Base-by-base conservation (phyloP, 2,797 vertebrate species). In the Aselliscus stoliczkanus region DNA sequence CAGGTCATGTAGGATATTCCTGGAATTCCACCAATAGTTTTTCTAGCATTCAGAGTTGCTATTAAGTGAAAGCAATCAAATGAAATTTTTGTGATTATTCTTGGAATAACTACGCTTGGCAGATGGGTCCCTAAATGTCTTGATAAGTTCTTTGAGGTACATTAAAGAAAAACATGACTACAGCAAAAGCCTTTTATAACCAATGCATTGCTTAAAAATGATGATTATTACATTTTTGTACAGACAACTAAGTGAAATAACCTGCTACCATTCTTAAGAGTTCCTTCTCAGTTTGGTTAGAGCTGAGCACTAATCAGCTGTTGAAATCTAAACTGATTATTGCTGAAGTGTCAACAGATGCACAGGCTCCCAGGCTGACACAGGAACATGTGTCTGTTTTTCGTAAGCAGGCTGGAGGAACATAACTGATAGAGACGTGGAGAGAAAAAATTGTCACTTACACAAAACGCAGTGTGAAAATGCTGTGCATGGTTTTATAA, bases 271-370 rank as follows among this genome's bases (percentile, higher is more conserved):
- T 98, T 98, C 96, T 96, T 96, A 97, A 96, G 91, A 97, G 94
- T 95, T 97, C 94, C 90, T 97, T 97, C 98, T 96, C 93, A 67
- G 93, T 97, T 98, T 98, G 97, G 98, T 98, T 97, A 98, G 93
- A 98, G 97, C 94, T 84, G 93, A 96, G 93, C 69, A 72, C 94
- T 98, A 98, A 98, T 98, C 98, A 98, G 96, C 97, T 98, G 98
- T 81, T 97, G 98, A 98, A 98, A 98, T 98, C 97, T 98, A 98
- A 98, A 98, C 98, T 98, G 98, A 98, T 98, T 98, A 98, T 97
- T 97, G 98, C 98, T 98, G 98, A 98, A 98, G 98, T 97, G 97
- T 97, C 97, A 96, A 98, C 97, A 98, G 97, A 98, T 97, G 98
- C 96, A 97, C 95, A 97, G 76, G 94, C 79, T 97, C 96, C 96